phyloP scores from a whole-genome alignment of 2,888 invertebrate genomes.

The Watsonalla binaria region DNA sequence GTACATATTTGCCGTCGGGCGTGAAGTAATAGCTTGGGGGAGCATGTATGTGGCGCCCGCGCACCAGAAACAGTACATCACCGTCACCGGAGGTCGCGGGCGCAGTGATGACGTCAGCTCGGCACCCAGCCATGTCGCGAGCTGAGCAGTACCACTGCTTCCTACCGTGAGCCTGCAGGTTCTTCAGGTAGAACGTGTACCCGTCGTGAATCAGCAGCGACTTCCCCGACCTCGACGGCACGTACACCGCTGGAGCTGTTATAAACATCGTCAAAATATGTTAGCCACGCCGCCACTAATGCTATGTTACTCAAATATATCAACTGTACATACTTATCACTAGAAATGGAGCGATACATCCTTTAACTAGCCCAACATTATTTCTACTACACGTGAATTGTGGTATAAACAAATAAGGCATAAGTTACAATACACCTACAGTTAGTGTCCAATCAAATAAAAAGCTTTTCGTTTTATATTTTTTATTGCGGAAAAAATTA shows the following conservation, averaged over 20 bases:
- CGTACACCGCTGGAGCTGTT: constrained; percentile 68
- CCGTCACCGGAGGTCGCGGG: constrained; percentile 50
- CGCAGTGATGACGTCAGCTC: constrained; percentile 71
- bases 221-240: constrained; percentile 74
- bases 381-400: no score
- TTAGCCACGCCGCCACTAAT: constrained; percentile 2
- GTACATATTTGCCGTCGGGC: constrained; percentile 69
- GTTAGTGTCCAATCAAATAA: no score
- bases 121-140: constrained; percentile 70
- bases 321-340: constrained; percentile 15
- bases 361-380: neutral
- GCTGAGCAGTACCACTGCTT: constrained; percentile 76
- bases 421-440: no score
- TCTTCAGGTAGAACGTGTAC: constrained; percentile 73
- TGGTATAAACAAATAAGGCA: no score
- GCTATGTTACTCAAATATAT: neutral
- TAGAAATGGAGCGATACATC: no score
- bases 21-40: constrained; percentile 72
- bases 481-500: no score
- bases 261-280: constrained; percentile 12
- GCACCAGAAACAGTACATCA: constrained; percentile 65
- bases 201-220: constrained; percentile 67
- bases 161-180: constrained; percentile 66
- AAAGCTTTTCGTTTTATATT: no score
- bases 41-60: constrained; percentile 67